A percentile compares a stretch with the other conserved stretches of the same genome.
These are phyloP conservation scores for Argyresthia goedartella DNA, from an alignment of 2,888 invertebrate genomes.

Conservation along the genomic window DNA sequence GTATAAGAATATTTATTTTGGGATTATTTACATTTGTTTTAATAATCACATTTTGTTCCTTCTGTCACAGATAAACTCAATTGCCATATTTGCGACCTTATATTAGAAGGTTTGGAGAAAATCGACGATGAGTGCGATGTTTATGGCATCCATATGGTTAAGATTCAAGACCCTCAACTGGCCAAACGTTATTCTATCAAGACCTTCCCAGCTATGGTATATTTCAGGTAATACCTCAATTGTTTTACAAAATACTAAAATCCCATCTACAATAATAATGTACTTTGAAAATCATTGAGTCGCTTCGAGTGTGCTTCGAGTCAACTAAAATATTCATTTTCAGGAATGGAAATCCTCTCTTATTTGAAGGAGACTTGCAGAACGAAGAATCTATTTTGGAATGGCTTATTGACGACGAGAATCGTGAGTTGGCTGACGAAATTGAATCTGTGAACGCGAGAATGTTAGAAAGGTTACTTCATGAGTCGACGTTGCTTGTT, in stretches of 20 bases:
- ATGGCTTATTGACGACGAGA: constrained; percentile 94
- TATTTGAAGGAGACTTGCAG: constrained; percentile 92
- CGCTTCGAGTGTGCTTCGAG: no score
- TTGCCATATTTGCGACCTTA: constrained; percentile 92
- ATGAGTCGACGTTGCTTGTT: constrained; percentile 88
- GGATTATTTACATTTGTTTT: background rate
- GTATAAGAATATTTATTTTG: background rate
- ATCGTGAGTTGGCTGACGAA: constrained; percentile 92
- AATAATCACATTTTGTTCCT: constrained; percentile 5
- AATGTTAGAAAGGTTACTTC: constrained; percentile 88
- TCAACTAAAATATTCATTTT: background rate
- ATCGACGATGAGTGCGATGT: constrained; percentile 94
- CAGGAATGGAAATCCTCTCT: constrained; percentile 88
- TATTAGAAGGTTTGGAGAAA: constrained; percentile 87
- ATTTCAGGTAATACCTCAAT: constrained; percentile 79
- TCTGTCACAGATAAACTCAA: constrained; percentile 81
- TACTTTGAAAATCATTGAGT: no score
- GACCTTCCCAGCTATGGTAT: constrained; percentile 93
- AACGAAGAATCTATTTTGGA: constrained; percentile 93
- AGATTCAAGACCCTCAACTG: constrained; percentile 91
- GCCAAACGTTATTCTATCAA: constrained; percentile 95
- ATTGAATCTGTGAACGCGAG: constrained; percentile 93
- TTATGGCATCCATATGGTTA: constrained; percentile 93
- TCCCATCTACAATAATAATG: background rate
- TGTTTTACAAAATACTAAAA: no score